Base-by-base conservation (phyloP, 2,888 invertebrate genomes). In the Drosophila histrio region DNA sequence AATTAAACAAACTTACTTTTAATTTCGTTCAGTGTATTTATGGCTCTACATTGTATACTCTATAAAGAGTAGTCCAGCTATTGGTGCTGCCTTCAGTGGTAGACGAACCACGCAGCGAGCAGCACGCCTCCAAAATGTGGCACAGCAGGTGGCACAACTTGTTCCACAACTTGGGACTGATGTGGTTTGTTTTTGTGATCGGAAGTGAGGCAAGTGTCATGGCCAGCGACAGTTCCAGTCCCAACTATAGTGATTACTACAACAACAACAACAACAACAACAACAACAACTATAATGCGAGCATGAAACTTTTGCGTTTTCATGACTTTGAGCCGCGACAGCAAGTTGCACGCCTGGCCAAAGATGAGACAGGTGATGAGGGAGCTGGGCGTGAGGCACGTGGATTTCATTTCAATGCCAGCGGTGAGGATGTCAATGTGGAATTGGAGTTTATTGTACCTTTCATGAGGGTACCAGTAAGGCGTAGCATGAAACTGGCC, bases 381-480 rank as follows among this genome's bases (percentile, higher is more conserved):
- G 60, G 4, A 9, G 52, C 5, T 0, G 61, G 44, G 3, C 88
- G 90, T 1, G 75, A 87, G 50, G 65, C 78, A 1, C 78, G 90
- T n/a, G 90, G 90, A 7, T 85, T 90, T 36, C 90, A 90, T 52
- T 90, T 91, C 58, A 78, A 81, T 59, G 85, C 90, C 5, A 77
- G 76, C 22, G 87, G 84, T 13, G 75, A 79, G 8, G 91, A 91
- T 74, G 63, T 91, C 8, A 84, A 74, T 60, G 91, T 95, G 30
- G 94, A 94, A 57, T 87, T 94, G 82, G 93, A 94, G 41, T 93
- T 95, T 61, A 92, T 93, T 1, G 92, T 94, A 11, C 94, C 95
- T 0, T 94, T 95, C 69, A 76, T 94, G 5, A 91, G 92, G 3
- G 92, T 95, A 44, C 95, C 95, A 0, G 91, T 94, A 3, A 91